Evolutionary conservation across 2,888 invertebrate genomes (phyloP).

Genomic region (Alviniconcha strummeri): DNA sequence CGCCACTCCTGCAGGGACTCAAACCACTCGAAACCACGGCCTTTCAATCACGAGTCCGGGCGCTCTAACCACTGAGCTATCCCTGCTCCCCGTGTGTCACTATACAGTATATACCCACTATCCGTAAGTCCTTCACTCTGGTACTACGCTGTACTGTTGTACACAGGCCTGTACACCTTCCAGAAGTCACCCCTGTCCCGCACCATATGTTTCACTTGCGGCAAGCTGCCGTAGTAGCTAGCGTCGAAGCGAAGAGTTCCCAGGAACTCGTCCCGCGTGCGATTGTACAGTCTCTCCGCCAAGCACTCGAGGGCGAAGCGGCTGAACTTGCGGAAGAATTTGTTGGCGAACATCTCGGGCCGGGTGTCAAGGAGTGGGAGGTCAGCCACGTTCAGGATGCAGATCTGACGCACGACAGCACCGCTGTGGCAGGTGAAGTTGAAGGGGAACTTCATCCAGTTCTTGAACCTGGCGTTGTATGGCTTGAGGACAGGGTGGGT

Average conservation of each 20-base stretch:
- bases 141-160: too few species aligned
- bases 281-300: slow-evolving; percentile 53
- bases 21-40: too few species aligned
- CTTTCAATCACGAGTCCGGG: too few species aligned
- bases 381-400: slow-evolving; percentile 51
- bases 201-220: slow-evolving; percentile 11
- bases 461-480: slow-evolving; percentile 24
- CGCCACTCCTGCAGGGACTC: too few species aligned
- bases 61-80: too few species aligned
- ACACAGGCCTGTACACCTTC: too few species aligned
- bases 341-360: slow-evolving; percentile 61
- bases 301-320: slow-evolving; percentile 58
- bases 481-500: too few species aligned
- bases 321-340: slow-evolving; percentile 56
- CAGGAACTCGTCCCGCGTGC: slow-evolving; percentile 32
- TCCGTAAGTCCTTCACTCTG: too few species aligned
- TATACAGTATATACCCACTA: too few species aligned
- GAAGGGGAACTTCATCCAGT: neutral
- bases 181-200: too few species aligned
- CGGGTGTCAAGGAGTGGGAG: slow-evolving; percentile 46
- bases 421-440: slow-evolving; percentile 7
- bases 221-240: slow-evolving; percentile 20
- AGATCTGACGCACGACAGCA: slow-evolving; percentile 23
- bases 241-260: slow-evolving; percentile 28
- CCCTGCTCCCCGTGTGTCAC: too few species aligned